Base-by-base conservation (phyloP, 1,140 invertebrate genomes). In the Macrotrachela quadricornifera region DNA sequence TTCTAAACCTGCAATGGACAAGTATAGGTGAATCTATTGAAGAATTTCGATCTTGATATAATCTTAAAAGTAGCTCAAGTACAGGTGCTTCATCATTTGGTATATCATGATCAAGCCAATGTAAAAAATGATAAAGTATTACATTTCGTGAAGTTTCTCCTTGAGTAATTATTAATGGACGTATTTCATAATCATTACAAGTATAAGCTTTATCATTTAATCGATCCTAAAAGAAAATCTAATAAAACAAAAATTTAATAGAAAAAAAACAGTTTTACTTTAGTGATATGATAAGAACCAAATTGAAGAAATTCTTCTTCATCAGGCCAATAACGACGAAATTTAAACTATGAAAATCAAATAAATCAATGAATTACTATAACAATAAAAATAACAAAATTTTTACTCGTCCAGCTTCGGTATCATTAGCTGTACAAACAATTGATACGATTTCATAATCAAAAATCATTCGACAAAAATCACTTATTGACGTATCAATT, bases 31-130 rank as follows among this genome's bases (percentile, higher is more conserved):
- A n/a, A 17, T 8, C 14, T 11, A 51, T 45, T 44, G 12, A 44
- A 8, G 17, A 18, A 30, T n/a, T 36, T 36, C 10, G 44, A 51
- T 44, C 39, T 52, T 46, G 44, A 43, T 18, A 46, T 52, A 11
- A 51, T 16, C 30, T 15, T n/a, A 16, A 17, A 39, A 54, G 21
- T 49, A 54, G 39, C n/a, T 54, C 46, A n/a, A 48, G 39, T 37
- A 54, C 37, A 12, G 53, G 44, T 39, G 48, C 40, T 10, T 49
- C 21, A 44, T 54, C 42, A 43, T 54, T 36, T n/a, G 53, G 53
- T 21, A 54, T 46, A 16, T 46, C 53, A 39, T 54, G 53, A 45
- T 54, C 53, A 17, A 46, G 53, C 53, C 53, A 54, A 15, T 54
- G 45, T 30, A 50, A 49, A 10, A 54, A 47, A 37, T 54, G 53